Percentiles rank a stretch among this genome's conserved stretches.
phyloP scores from a whole-genome alignment of 2,113 vertebrate genomes.

The Sphyrna mokarran region DNA sequence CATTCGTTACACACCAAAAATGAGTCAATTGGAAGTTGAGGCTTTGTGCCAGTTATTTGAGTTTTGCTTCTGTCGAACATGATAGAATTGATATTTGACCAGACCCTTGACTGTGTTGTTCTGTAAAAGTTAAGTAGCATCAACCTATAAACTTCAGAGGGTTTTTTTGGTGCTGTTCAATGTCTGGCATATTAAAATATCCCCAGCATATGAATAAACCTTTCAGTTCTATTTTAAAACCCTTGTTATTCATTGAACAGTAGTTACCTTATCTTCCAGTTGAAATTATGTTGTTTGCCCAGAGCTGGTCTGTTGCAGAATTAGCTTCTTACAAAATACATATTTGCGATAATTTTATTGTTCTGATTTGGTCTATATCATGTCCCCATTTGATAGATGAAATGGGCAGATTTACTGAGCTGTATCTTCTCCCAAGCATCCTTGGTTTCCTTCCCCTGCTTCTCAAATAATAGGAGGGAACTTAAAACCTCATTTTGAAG shows the following conservation, averaged over 20 bases:
- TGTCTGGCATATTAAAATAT: not conserved
- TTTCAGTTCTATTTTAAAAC: not conserved
- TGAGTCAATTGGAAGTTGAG: not conserved
- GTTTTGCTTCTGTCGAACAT: not conserved
- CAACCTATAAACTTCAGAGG: not conserved
- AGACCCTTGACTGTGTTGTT: not conserved
- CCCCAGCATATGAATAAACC: conserved; percentile 4
- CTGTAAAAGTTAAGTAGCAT: not conserved
- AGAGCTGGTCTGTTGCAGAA: not conserved
- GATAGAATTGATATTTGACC: not conserved
- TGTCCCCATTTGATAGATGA: not conserved
- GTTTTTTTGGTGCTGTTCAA: not conserved
- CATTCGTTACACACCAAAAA: not conserved
- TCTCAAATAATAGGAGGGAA: not conserved
- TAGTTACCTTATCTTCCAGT: not conserved
- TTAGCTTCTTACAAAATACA: not conserved
- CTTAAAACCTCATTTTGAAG: not conserved
- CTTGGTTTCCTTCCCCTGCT: not conserved
- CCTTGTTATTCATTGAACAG: not conserved
- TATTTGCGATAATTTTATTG: not conserved
- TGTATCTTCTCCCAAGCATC: not conserved
- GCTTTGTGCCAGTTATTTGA: not conserved
- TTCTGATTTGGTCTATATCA: not conserved
- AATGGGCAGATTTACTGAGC: conserved; percentile 2
- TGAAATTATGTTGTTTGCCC: not conserved